These are phyloP conservation scores for Laspeyria flexula DNA, from an alignment of 2,888 invertebrate species.

Conservation along the genomic window DNA sequence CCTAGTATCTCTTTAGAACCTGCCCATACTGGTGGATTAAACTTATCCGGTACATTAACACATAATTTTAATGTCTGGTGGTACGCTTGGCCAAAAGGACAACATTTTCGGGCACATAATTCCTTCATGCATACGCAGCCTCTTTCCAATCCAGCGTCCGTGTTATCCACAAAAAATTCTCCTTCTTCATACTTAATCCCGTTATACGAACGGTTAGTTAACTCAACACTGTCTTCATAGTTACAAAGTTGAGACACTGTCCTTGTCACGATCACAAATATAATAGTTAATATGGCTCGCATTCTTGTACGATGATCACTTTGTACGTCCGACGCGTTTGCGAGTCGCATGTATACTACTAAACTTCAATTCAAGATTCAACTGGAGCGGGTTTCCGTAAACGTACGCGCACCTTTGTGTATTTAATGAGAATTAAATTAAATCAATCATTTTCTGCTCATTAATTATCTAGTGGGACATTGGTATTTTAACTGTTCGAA, in stretches of 20 bases:
- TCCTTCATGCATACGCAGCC: constrained; percentile 60
- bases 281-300: constrained; percentile 10
- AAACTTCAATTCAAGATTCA: constrained; percentile 18
- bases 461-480: background rate
- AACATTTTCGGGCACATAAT: constrained; percentile 64
- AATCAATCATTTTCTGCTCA: constrained; percentile 10
- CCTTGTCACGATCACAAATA: constrained; percentile 17
- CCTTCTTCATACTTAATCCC: constrained; percentile 48
- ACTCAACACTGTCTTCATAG: constrained; percentile 12
- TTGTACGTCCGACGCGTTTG: constrained; percentile 31
- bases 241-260: constrained; percentile 28
- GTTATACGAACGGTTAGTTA: constrained; percentile 26
- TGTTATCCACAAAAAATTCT: constrained; percentile 55
- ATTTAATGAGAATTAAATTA: constrained; percentile 18
- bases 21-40: constrained; percentile 60
- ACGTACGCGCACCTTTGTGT: constrained; percentile 18
- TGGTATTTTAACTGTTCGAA: background rate
- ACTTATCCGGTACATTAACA: background rate
- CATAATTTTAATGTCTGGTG: constrained; percentile 16
- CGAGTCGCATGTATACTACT: constrained; percentile 25
- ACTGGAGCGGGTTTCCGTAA: constrained; percentile 25
- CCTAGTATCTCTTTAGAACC: constrained; percentile 36
- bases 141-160: constrained; percentile 39
- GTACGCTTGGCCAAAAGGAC: constrained; percentile 58
- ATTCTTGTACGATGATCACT: constrained; percentile 12